A percentile compares a stretch with the other conserved stretches of the same genome.
phyloP scores from a whole-genome alignment of 2,113 vertebrate genomes.

The Stomatorhinus ivindoensis region DNA sequence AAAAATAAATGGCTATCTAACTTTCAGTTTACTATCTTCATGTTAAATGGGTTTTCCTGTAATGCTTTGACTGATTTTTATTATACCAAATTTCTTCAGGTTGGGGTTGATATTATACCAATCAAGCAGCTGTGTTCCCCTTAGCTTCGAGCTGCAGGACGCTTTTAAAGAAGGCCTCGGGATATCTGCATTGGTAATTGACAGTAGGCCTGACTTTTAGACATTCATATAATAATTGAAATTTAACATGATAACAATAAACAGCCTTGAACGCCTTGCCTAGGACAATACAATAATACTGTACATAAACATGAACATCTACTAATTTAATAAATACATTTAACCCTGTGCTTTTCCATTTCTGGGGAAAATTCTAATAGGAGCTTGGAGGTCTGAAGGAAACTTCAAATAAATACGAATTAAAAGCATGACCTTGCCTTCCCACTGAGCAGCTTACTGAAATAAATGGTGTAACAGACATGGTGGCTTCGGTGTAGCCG shows the following conservation, averaged over 20 bases:
- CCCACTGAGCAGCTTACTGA: background rate
- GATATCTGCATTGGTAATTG: background rate
- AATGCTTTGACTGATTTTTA: background rate
- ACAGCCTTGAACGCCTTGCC: background rate
- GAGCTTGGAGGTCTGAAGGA: background rate
- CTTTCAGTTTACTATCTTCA: background rate
- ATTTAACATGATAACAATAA: background rate
- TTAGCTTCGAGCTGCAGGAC: background rate
- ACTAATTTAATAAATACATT: background rate
- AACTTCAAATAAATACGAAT: slow-evolving; percentile 4
- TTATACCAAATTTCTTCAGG: background rate
- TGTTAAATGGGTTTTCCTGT: background rate
- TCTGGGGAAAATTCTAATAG: background rate
- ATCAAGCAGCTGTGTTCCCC: background rate
- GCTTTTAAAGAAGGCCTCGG: background rate
- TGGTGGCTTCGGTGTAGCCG: background rate
- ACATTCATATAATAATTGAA: background rate
- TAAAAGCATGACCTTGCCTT: background rate
- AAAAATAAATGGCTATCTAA: background rate
- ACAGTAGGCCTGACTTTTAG: background rate
- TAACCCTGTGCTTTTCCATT: background rate
- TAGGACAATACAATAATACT: background rate
- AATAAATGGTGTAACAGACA: slow-evolving; percentile 5
- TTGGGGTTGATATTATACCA: background rate
- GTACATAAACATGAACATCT: background rate